Conservation (phyloP, 2,888 invertebrate genomes). For the Dendrolimus pini region DNA sequence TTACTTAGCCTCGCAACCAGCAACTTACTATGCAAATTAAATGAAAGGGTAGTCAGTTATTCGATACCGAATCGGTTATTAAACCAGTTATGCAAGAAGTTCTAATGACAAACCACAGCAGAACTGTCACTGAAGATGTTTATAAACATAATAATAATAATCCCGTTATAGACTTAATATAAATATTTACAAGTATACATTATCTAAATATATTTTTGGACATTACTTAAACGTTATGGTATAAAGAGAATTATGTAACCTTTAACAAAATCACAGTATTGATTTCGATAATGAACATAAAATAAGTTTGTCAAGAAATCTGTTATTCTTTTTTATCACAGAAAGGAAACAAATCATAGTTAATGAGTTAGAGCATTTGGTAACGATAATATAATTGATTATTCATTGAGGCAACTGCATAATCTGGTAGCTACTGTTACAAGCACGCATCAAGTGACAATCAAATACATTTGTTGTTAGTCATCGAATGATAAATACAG, state of each 20-base stretch:
- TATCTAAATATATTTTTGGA: no score
- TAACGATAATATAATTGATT: constrained; percentile 11
- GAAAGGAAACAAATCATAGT: background rate
- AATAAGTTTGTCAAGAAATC: no score
- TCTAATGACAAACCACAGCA: constrained; percentile 15
- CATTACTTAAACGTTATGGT: no score
- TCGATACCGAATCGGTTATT: constrained; percentile 24
- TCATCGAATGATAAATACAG: background rate
- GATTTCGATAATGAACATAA: no score
- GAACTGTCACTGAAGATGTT: background rate
- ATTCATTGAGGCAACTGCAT: constrained; percentile 18
- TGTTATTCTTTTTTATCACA: background rate
- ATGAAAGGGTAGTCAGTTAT: constrained; percentile 31
- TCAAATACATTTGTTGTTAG: constrained; percentile 1
- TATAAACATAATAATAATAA: background rate
- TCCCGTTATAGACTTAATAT: background rate
- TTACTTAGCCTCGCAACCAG: constrained; percentile 21
- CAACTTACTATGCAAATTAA: constrained; percentile 37
- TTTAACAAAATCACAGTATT: no score
- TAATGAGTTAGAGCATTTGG: background rate
- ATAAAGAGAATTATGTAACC: no score
- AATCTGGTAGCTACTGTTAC: constrained; percentile 14
- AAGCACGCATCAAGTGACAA: constrained; percentile 2
- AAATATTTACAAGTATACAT: no score
- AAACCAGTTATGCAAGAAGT: constrained; percentile 20